Conservation (phyloP, 1,140 invertebrate genomes). For the Drosophila melanogaster region Release_6_plus_ISO1_MT NC_004354.4:10244501-10245000, state of each 20-base stretch:
- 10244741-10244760: conserved; percentile 18
- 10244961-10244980: no score
- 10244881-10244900: conserved; percentile 11
- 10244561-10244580: conserved; percentile 69
- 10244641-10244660: conserved; percentile 1
- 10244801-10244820: conserved; percentile 35
- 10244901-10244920: conserved; percentile 24
- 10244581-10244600: conserved; percentile 45
- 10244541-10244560: conserved; percentile 67
- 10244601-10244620: conserved; percentile 10
- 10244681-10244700: conserved; percentile 26
- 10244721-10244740: conserved; percentile 18
- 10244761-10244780: background rate
- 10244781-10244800: background rate
- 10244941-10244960: background rate
- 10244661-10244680: conserved; percentile 24
- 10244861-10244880: conserved; percentile 17
- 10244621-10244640: background rate
- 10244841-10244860: background rate
- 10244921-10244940: background rate
- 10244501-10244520: conserved; percentile 65
- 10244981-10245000: no score
- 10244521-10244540: conserved; percentile 62
- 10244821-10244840: conserved; percentile 10
- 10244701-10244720: conserved; percentile 41